These are phyloP conservation scores for Acrocephalus scirpaceus DNA, from an alignment of 2,797 vertebrate genomes.

Conservation along the genomic window DNA sequence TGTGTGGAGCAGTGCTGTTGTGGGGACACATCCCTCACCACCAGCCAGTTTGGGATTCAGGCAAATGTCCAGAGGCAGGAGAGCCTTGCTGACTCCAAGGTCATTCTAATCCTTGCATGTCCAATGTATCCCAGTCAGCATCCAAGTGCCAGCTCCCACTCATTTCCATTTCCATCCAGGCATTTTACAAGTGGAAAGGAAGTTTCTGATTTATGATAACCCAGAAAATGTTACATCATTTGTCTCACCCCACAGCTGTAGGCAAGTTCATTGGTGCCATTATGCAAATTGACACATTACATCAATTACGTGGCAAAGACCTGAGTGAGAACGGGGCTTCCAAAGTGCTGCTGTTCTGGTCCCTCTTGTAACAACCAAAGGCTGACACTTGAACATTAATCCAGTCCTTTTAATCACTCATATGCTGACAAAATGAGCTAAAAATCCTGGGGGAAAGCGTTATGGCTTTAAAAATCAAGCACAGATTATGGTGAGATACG, in stretches of 20 bases:
- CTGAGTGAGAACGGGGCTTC: not conserved
- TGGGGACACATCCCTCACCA: not conserved
- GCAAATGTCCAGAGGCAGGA: not conserved
- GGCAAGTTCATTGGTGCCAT: not conserved
- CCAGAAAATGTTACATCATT: not conserved
- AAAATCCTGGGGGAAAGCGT: not conserved
- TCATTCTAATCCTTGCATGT: too few species aligned
- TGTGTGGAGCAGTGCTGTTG: not conserved
- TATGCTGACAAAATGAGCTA: not conserved
- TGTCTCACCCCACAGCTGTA: not conserved
- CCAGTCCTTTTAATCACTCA: not conserved
- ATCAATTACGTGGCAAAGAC: not conserved
- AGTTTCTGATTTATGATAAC: not conserved
- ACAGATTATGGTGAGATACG: fast-evolving
- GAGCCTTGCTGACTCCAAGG: not conserved
- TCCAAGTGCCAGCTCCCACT: not conserved
- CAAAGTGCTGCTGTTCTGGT: not conserved
- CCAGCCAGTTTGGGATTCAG: not conserved
- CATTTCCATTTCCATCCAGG: not conserved
- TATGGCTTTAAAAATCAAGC: not conserved
- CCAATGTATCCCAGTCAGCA: not conserved
- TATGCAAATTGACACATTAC: not conserved
- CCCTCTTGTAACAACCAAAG: not conserved
- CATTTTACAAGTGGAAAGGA: not conserved
- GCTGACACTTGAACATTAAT: not conserved